Base-by-base conservation (phyloP, 1,140 invertebrate species). In the Panagrolaimus sp. region DNA sequence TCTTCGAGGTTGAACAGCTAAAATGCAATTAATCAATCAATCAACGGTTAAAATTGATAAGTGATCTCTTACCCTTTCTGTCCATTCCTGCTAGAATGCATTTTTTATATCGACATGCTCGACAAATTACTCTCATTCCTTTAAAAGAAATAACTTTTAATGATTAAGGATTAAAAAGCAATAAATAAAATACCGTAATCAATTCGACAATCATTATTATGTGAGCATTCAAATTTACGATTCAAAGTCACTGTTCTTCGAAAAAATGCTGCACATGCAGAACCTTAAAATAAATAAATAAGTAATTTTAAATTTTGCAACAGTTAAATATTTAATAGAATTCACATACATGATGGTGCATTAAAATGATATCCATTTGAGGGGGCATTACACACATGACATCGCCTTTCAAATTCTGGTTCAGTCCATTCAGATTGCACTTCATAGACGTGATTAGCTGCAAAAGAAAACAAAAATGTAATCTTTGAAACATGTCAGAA, bases 251-350 rank as follows among this genome's bases (percentile, higher is more conserved):
- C 52, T 26, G 52, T 58, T 21, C 52, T 21, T 12, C 52, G 52
- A 58, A 58, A 58, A 58, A 58, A 58, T 21, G 52, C 52, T 26
- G 52, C 52, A 58, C 52, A 58, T 58, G 52, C 52, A 58, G 52
- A 58, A 21, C 52, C 52, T 58, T 38, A 58, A 58, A 58, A 58
- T 28, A 58, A 17, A 58, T 58, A 28, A 58, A 28, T 58, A 28
- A 58, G 12, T 24, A 58, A 58, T 12, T 28, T 12, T 38, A 38
- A 38, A 7, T 9, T 24, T 48, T 24, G 10, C 14, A 12, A 58
- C 9, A 55, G 1, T 26, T 26, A 58, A 58, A 58, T 3, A n/a
- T 26, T 26, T 26, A 58, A 58, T 3, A 21, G 15, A 26, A 28
- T n/a, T 12, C 21, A 58, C 52, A 12, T n/a, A 58, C 52, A 58